These are phyloP conservation scores for Eremobia ochroleuca DNA, from an alignment of 2,888 invertebrate species.

Conservation along the genomic window DNA sequence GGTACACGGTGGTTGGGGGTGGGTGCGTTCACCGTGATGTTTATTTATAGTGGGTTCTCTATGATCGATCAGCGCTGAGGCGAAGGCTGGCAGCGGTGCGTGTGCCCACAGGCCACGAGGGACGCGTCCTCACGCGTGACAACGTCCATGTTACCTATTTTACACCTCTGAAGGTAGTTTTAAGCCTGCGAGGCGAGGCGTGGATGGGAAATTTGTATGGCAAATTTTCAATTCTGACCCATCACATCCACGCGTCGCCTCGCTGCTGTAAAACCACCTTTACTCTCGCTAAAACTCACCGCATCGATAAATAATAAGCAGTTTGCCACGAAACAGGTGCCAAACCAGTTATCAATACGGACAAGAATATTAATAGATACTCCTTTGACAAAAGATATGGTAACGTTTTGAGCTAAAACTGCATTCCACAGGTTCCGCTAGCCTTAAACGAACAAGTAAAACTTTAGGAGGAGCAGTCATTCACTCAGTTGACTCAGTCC, in stretches of 20 bases:
- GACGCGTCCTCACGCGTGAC: slow-evolving; percentile 81
- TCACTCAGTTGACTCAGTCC: neutral
- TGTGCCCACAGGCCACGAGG: slow-evolving; percentile 73
- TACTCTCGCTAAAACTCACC: slow-evolving; percentile 44
- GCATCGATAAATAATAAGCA: slow-evolving; percentile 47
- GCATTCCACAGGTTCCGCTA: neutral
- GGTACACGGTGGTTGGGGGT: slow-evolving; percentile 34
- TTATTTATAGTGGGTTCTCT: slow-evolving; percentile 81
- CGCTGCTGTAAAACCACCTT: no score
- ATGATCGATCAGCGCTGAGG: slow-evolving; percentile 73
- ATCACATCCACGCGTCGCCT: no score
- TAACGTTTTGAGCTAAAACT: neutral
- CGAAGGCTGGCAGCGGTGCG: slow-evolving; percentile 83
- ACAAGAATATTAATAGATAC: slow-evolving; percentile 34
- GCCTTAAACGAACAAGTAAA: neutral
- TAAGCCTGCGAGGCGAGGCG: no score
- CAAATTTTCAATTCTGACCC: no score
- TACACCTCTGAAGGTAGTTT: no score
- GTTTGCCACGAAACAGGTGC: slow-evolving; percentile 53
- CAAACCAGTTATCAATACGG: slow-evolving; percentile 43
- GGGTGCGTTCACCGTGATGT: slow-evolving; percentile 60
- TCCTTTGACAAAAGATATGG: slow-evolving; percentile 23
- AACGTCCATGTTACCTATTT: slow-evolving; percentile 69
- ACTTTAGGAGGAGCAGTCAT: neutral
- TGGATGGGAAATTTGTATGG: no score